These are phyloP conservation scores for Megamerina dolium DNA, from an alignment of 2,888 invertebrate species.

Conservation along the genomic window DNA sequence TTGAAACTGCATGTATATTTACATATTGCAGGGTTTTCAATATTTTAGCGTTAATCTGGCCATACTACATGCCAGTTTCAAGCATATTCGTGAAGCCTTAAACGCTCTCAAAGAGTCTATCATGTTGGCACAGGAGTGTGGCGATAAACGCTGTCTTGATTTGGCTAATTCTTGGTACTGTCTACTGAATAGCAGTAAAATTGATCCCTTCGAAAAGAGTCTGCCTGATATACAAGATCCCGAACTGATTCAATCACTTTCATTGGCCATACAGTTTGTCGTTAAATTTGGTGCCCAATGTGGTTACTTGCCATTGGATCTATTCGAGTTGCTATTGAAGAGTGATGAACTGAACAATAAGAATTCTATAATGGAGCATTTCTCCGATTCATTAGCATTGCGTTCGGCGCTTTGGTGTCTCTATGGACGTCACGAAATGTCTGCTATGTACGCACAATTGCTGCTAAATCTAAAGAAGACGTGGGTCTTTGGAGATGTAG, in stretches of 20 bases:
- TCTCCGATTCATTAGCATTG: conserved; percentile 73
- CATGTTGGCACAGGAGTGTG: conserved; percentile 79
- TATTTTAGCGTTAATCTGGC: conserved; percentile 89
- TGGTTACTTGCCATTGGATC: conserved; percentile 43
- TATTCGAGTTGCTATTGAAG: conserved; percentile 68
- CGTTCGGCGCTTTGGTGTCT: conserved; percentile 81
- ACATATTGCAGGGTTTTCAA: conserved; percentile 56
- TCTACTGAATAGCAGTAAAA: conserved; percentile 52
- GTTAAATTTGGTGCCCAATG: conserved; percentile 66
- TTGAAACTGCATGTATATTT: conserved; percentile 40
- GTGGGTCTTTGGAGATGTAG: conserved; percentile 49
- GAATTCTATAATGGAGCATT: conserved; percentile 74
- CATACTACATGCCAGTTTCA: conserved; percentile 77
- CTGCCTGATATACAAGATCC: conserved; percentile 63
- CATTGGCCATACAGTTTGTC: conserved; percentile 67
- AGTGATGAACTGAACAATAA: conserved; percentile 83
- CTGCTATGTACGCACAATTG: conserved; percentile 72
- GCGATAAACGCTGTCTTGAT: conserved; percentile 78
- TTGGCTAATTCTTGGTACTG: conserved; percentile 79
- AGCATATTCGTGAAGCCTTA: conserved; percentile 66
- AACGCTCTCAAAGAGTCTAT: conserved; percentile 82
- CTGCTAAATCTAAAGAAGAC: conserved; percentile 69
- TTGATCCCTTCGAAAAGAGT: conserved; percentile 61
- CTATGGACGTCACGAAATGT: conserved; percentile 83
- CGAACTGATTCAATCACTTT: conserved; percentile 65